Base-by-base conservation (phyloP, 2,888 invertebrate species). In the Scaptomyza caliginosa region DNA sequence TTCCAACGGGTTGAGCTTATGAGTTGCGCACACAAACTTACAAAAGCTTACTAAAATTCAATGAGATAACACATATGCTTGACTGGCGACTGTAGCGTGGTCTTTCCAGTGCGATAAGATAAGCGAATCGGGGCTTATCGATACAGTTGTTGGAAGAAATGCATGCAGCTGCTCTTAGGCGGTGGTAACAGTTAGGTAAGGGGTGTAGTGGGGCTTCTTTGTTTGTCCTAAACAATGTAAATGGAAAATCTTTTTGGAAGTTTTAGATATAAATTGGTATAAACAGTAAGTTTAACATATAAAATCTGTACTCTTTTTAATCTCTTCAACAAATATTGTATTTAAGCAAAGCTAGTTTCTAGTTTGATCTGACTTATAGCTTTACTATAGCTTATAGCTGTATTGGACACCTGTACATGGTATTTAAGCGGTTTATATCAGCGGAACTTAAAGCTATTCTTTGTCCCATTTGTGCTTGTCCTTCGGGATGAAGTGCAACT, bases 401-500 rank as follows among this genome's bases (percentile, higher is more conserved):
- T n/a, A 68, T 1, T 6, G 67, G 67, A 49, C 82, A 83, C 24
- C 64, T 78, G 52, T 87, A 87, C 89, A 87, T 87, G 0, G 63
- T 72, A 39, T 87, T 87, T 2, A 87, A 60, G 4, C 86, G 80
- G 0, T 13, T 52, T 2, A 87, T 54, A 36, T 87, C 87, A 2
- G 67, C 54, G 0, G 17, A 1, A 23, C 75, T 87, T 49, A 88
- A 49, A 0, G 32, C 62, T 0, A 43, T 23, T 3, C 87, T 66
- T 28, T 87, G 89, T 0, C 87, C 87, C 64, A 87, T 87, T 17
- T 28, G 4, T 0, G n/a, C 21, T 7, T 80, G 48, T 1, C 59
- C 73, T 28, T 66, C 70, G 1, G 67, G 59, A n/a, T 67, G 52
- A 2, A 67, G 32, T 0, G 95, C 92, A 16, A 94, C 91, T 48